A percentile compares a stretch with the other conserved stretches of the same genome.
phyloP scores from a whole-genome alignment of 2,888 invertebrate species.

The Operophtera brumata region DNA sequence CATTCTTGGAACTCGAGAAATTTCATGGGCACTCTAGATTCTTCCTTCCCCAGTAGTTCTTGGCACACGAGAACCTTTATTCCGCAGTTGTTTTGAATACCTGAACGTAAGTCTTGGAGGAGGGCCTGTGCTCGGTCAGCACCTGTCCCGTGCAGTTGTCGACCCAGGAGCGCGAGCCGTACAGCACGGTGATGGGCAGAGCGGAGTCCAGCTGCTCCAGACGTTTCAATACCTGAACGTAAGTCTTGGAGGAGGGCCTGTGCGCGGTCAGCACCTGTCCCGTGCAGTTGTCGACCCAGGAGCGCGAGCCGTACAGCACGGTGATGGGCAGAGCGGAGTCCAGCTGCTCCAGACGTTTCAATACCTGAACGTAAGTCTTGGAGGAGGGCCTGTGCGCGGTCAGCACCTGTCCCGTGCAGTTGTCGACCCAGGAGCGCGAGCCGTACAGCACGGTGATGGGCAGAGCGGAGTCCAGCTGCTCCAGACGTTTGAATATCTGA shows the following conservation, averaged over 20 bases:
- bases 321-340: slow-evolving; percentile 89
- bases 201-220: slow-evolving; percentile 84
- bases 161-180: slow-evolving; percentile 97
- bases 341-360: slow-evolving; percentile 86
- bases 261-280: slow-evolving; percentile 88
- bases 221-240: slow-evolving; percentile 89
- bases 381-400: no score
- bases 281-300: slow-evolving; percentile 95
- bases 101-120: slow-evolving; percentile 87
- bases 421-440: no score
- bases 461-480: no score
- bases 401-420: no score
- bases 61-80: no score
- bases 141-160: slow-evolving; percentile 91
- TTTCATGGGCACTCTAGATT: no score
- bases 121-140: slow-evolving; percentile 84
- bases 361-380: no score
- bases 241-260: slow-evolving; percentile 82
- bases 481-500: no score
- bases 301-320: slow-evolving; percentile 94
- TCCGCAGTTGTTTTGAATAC: slow-evolving; percentile 57
- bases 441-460: no score
- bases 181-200: slow-evolving; percentile 93
- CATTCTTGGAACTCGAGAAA: no score
- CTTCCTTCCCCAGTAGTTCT: no score